Percentiles rank a stretch among this genome's conserved stretches.
Conservation (phyloP, 2,888 invertebrate genomes). For the Drosophila prolongata region DNA sequence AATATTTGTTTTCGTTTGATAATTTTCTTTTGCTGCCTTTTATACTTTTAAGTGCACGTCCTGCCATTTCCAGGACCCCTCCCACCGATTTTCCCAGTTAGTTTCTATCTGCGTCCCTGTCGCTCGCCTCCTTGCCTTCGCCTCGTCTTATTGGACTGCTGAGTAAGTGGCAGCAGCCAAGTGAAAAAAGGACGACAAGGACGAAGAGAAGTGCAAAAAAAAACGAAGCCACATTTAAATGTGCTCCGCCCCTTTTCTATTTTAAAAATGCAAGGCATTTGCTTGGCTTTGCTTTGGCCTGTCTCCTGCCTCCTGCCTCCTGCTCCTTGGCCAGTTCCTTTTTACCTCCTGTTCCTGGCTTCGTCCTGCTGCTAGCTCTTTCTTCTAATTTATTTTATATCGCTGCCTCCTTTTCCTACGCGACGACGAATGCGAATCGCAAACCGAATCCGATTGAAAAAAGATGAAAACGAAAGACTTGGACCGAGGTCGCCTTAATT, state of each 20-base stretch:
- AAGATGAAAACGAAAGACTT: constrained; percentile 34
- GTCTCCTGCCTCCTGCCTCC: constrained; percentile 11
- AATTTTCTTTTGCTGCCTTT: constrained; percentile 78
- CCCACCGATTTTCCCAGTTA: constrained; percentile 27
- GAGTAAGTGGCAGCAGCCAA: constrained; percentile 34
- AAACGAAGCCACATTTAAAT: constrained; percentile 70
- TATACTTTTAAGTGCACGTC: constrained; percentile 74
- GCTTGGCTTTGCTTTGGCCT: constrained; percentile 45
- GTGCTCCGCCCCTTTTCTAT: constrained; percentile 82
- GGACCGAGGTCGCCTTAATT: constrained; percentile 65
- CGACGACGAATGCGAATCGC: constrained; percentile 42
- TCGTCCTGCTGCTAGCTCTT: constrained; percentile 58
- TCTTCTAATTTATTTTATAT: constrained; percentile 79
- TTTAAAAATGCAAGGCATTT: constrained; percentile 76
- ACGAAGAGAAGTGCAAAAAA: constrained; percentile 35
- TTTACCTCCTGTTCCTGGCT: constrained; percentile 24
- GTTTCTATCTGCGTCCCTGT: constrained; percentile 43
- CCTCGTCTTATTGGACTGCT: constrained; percentile 78
- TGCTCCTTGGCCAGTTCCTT: constrained; percentile 19
- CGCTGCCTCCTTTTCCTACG: constrained; percentile 56
- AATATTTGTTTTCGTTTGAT: constrained; percentile 81
- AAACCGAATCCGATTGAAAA: constrained; percentile 25
- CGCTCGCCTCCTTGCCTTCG: constrained; percentile 44
- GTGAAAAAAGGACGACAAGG: constrained; percentile 36
- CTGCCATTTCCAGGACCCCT: constrained; percentile 23